These are phyloP conservation scores for Drosophila kanapiae DNA, from an alignment of 1,140 invertebrate genomes.

Conservation along the genomic window DNA sequence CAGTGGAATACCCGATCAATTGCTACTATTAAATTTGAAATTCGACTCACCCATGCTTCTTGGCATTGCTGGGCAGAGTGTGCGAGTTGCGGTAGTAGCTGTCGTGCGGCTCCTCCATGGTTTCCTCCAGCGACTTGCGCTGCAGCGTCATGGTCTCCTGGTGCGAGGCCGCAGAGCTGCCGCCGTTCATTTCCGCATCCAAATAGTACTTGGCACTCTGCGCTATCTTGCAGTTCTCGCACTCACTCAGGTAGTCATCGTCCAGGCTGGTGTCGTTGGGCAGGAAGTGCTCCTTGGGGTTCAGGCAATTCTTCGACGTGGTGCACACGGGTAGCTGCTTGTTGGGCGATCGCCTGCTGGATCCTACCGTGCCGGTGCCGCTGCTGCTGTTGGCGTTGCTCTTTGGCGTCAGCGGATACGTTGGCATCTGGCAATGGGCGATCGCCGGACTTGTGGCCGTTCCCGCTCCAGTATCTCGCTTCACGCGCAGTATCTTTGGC, in stretches of 20 bases:
- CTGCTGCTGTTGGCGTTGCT: slow-evolving; percentile 11
- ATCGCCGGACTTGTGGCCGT: slow-evolving; percentile 44
- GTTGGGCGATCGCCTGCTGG: slow-evolving; percentile 41
- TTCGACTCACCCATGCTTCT: slow-evolving; percentile 87
- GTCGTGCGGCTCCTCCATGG: slow-evolving; percentile 86
- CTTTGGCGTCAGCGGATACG: slow-evolving; percentile 60
- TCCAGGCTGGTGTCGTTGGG: slow-evolving; percentile 87
- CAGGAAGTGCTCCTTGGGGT: slow-evolving; percentile 84
- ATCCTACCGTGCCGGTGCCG: background rate
- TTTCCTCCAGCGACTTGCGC: slow-evolving; percentile 86
- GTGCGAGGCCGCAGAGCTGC: slow-evolving; percentile 86
- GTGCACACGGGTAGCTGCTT: slow-evolving; percentile 84
- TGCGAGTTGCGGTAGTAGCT: slow-evolving; percentile 89
- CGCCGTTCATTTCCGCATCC: slow-evolving; percentile 86
- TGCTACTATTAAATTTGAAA: background rate
- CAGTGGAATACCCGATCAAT: no score
- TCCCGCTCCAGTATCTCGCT: slow-evolving; percentile 27
- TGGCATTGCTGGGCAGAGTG: slow-evolving; percentile 89
- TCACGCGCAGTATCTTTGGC: slow-evolving; percentile 59
- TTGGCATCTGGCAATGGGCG: slow-evolving; percentile 78
- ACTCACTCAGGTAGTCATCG: slow-evolving; percentile 92
- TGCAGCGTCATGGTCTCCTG: slow-evolving; percentile 91
- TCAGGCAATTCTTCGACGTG: slow-evolving; percentile 83
- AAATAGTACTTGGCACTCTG: slow-evolving; percentile 89
- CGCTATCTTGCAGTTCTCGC: slow-evolving; percentile 92